Base-by-base conservation (phyloP, 2,888 invertebrate genomes). In the Macaria notata region DNA sequence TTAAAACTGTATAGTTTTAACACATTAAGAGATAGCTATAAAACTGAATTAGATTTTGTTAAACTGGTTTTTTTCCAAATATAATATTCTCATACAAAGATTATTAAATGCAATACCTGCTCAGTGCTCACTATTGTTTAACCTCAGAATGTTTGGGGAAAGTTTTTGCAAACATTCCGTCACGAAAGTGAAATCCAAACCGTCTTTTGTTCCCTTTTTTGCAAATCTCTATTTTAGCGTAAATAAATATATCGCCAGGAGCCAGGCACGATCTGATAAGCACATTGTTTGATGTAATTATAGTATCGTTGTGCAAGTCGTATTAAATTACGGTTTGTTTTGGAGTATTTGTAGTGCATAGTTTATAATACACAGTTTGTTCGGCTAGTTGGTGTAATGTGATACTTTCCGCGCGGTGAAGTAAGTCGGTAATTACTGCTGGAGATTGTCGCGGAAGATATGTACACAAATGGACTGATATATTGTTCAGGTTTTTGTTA, bases 221-320 rank as follows among this genome's bases (percentile, higher is more conserved):
- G 38, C 45, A 48, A 56, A 1, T 61, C 54, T 55, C 59, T 61
- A 64, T 63, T 59, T 59, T 56, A 48, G 58, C 61, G 60, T 65
- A 66, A 70, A 65, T 59, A 66, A 61, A 65, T 36, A 62, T 62
- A 63, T 66, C 74, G 76, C 71, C 62, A 69, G 75, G 79, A 61
- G 65, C 70, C 61, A 60, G 33, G 33, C 33, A 4, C 49, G 60
- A 73, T 75, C 76, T 68, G 81, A 83, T 84, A 81, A 73, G 67
- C 73, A 69, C 79, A 79, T 85, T 86, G 84, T 86, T 86, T 84
- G 79, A 64, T 66, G 66, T 83, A 84, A 86, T 86, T 86, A 86
- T 81, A 72, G 78, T 83, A 84, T 83, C 81, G 78, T 54, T 67
- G 57, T 62, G 69, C 61, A 49, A 51, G 46, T 65, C 63, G 66